Conservation (phyloP, 1,140 invertebrate species). For the Drosophila novamexicana region DNA sequence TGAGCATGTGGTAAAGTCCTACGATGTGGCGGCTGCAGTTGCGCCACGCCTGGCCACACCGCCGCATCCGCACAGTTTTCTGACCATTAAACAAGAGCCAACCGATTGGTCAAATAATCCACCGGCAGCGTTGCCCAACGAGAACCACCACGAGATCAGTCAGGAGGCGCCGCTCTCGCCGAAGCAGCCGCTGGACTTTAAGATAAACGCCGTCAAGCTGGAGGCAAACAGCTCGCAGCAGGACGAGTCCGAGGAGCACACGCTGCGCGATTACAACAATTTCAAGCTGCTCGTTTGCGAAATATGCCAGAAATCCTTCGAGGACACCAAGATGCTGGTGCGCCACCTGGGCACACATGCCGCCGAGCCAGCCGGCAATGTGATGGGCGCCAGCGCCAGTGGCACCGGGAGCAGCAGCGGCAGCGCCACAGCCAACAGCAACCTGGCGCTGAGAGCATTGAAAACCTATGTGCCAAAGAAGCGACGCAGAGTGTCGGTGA, state of each 20-base stretch:
- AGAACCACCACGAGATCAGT: conserved; percentile 61
- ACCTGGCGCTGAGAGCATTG: conserved; percentile 84
- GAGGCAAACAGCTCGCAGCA: conserved; percentile 54
- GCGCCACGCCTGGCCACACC: conserved; percentile 41
- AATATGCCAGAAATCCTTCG: conserved; percentile 92
- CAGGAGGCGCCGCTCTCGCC: conserved; percentile 54
- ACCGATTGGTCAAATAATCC: conserved; percentile 85
- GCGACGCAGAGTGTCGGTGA: conserved; percentile 85
- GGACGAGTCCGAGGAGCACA: conserved; percentile 68
- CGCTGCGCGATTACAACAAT: conserved; percentile 71
- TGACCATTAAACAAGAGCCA: conserved; percentile 86
- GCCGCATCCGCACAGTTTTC: conserved; percentile 83
- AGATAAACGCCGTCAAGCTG: conserved; percentile 72
- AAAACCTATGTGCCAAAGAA: conserved; percentile 86
- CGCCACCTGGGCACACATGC: conserved; percentile 90
- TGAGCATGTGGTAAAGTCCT: conserved; percentile 61
- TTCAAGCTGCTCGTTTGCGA: conserved; percentile 90
- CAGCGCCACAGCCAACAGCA: conserved; percentile 50
- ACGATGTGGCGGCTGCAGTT: conserved; percentile 34
- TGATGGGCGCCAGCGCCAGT: conserved; percentile 20
- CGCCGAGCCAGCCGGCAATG: conserved; percentile 70
- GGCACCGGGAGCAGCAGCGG: conserved; percentile 37
- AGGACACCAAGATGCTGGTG: conserved; percentile 91
- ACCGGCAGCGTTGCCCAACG: conserved; percentile 34
- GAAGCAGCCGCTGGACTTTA: conserved; percentile 76